Evolutionary conservation across 1,140 invertebrate genomes (phyloP), one percentile per base, ranked within the genome.

Genomic region (Nomia melanderi): DNA sequence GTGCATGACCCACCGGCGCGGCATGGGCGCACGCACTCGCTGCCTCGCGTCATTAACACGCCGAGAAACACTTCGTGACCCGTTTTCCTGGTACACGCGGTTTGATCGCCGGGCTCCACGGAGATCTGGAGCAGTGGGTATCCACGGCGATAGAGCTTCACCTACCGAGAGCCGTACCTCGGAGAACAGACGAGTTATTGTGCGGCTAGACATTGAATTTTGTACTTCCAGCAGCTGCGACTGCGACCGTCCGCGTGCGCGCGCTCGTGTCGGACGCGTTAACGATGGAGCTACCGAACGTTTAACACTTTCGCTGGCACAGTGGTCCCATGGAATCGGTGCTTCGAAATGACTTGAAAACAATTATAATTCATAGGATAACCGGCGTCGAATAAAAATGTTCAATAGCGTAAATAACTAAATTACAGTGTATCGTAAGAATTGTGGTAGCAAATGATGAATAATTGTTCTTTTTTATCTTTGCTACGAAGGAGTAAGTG

Each of bases 51-150:
- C 78, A 76, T 85, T 84, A 81, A 84, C 54, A 57, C 54, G 53
- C 11, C 56, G 41, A 66, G 81, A 77, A 77, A 64, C 83, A 54
- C 66, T 25, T 76, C 62, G 76, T 81, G 82, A 84, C 82, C 79
- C 27, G 79, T 76, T 85, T 85, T 39, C 29, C 29, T 50, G 50
- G 23, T 66, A 39, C 12, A 47, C 54, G 23, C 39, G 41, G 66
- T 60, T 72, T 57, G 25, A 53, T 54, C 54, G 60, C 36, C 20
- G 44, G 50, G 14, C n/a, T 33, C 12, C 14, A 44, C 33, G 41
- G 3, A 41, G 47, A 77, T 77, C 75, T 77, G 27, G 67, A 77
- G 75, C 75, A 71, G 23, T 71, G 41, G 75, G 75, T 77, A 77
- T 12, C 5, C 50, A 17, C 20, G 65, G 20, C 25, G 41, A 29